Conservation (phyloP, 2,888 invertebrate species). For the Stenchaetothrips biformis region DNA sequence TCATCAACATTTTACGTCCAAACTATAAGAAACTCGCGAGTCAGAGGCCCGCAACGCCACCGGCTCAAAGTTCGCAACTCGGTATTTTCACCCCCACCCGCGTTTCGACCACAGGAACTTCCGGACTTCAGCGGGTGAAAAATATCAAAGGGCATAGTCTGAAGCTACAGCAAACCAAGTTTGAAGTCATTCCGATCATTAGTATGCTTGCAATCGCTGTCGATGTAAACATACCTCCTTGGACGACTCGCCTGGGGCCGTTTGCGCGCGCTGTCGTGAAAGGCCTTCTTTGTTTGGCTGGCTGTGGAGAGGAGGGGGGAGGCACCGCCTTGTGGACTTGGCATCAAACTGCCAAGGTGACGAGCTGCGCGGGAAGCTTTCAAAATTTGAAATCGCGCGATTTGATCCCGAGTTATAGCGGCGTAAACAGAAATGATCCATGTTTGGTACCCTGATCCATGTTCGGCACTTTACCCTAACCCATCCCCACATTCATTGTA, state of each 20-base stretch:
- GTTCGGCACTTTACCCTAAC: not conserved
- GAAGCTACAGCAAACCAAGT: not conserved
- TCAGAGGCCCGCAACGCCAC: too few species aligned
- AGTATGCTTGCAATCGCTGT: not conserved
- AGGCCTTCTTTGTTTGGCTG: not conserved
- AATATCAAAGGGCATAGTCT: not conserved
- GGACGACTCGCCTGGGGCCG: not conserved
- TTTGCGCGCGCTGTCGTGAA: not conserved
- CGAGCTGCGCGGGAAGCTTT: not conserved
- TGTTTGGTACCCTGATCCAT: not conserved
- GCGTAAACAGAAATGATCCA: not conserved
- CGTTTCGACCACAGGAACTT: not conserved
- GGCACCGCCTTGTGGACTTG: too few species aligned
- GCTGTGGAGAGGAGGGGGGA: not conserved
- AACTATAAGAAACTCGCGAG: not conserved
- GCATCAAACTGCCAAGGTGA: too few species aligned
- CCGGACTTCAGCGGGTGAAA: not conserved
- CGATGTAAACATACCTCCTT: not conserved
- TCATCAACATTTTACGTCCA: not conserved
- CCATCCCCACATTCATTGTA: too few species aligned
- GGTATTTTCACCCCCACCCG: not conserved
- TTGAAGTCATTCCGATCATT: not conserved
- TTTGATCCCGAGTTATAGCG: not conserved
- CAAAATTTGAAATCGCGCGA: not conserved
- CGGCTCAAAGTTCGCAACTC: too few species aligned